A percentile compares a stretch with the other conserved stretches of the same genome.
Conservation (phyloP, 1,140 invertebrate species). For the Trinorchestia longiramus region DNA sequence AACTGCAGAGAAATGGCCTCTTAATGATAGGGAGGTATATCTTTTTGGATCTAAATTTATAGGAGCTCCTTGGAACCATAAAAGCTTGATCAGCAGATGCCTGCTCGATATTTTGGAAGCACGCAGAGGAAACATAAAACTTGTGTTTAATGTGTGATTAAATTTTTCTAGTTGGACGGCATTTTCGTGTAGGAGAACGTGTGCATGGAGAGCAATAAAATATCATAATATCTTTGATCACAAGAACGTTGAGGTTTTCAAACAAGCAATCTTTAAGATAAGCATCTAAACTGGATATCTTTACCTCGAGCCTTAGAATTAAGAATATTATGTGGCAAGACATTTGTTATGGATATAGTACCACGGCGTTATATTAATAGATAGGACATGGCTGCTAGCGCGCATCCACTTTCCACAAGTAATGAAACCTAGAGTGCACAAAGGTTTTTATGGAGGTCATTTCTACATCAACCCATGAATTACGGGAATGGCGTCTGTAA, state of each 20-base stretch:
- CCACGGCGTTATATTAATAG: too few species aligned
- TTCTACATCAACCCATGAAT: neutral
- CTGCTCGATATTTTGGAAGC: neutral
- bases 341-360: neutral
- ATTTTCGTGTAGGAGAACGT: neutral
- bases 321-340: neutral
- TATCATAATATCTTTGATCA: neutral
- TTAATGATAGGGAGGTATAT: constrained; percentile 21
- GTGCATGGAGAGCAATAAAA: neutral
- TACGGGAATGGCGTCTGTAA: neutral
- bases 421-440: neutral
- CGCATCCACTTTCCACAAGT: neutral
- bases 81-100: neutral
- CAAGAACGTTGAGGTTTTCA: neutral
- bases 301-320: neutral
- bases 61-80: neutral
- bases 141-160: neutral
- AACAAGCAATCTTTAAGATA: neutral
- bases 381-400: neutral
- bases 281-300: constrained; percentile 1
- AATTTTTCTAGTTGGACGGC: neutral
- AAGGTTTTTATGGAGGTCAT: neutral
- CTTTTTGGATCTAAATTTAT: constrained; percentile 14
- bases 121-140: neutral
- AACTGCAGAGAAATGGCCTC: neutral